Base-by-base conservation (phyloP, 2,797 vertebrate genomes). In the Dryobates pubescens region DNA sequence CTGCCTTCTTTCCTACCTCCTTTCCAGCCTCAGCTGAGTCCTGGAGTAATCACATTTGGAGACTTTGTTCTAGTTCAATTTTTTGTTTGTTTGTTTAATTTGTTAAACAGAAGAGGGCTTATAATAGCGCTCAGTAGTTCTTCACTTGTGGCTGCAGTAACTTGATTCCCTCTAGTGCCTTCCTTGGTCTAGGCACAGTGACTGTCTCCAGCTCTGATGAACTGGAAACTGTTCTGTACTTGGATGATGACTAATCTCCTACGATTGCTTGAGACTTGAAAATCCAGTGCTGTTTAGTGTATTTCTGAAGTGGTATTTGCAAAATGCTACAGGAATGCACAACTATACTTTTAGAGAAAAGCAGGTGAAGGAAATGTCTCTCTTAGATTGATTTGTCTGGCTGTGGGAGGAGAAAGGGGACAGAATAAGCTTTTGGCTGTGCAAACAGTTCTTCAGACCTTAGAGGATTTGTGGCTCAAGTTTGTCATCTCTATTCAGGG, bases 181-280 rank as follows among this genome's bases (percentile, higher is more conserved):
- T 82, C 17, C 23, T n/a, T 22, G 29, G 11, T 23, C 20, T 7
- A 16, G 26, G 54, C 8, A 26, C 47, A 43, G 86, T 43, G 62
- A n/a, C 62, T 76, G 23, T 72, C 53, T 61, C 27, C 56, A 62
- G 30, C 78, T 80, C 75, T 75, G 61, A 73, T 2, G 18, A 92
- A 65, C 59, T 56, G 0, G 3, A 59, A 71, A 47, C 63, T 65
- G 43, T 81, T 86, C 74, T 84, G 58, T 78, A 41, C 59, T 73
- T 74, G 22, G 69, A 18, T 77, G 63, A 79, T 89, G 81, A 94
- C 29, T 85, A 41, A 77, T 89, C 47, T 71, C 58, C 67, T 87
- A 5, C 63, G 78, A 30, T 57, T 90, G 75, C 53, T 80, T 69
- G 47, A 80, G 69, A 91, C 43, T 26, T 62, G 77, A 68, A 83